Conservation (phyloP, 2,113 vertebrate genomes). For the Tragelaphus strepsiceros region DNA sequence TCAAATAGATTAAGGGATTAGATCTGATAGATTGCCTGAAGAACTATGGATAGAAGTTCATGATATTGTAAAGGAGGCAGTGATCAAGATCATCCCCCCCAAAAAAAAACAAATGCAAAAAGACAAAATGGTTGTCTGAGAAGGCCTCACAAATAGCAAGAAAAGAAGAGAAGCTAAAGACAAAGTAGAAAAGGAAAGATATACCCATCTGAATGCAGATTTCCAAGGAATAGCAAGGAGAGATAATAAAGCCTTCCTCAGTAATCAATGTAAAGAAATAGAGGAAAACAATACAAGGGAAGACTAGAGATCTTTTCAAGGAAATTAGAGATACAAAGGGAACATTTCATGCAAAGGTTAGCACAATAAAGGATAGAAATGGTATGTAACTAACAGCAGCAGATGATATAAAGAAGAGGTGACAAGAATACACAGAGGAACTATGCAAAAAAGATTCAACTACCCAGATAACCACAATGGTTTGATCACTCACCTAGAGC, state of each 20-base stretch:
- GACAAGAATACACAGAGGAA: not conserved
- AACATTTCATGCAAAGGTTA: not conserved
- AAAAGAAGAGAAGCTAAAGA: not conserved
- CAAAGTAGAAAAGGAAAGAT: not conserved
- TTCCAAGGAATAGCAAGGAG: not conserved
- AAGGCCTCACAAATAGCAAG: not conserved
- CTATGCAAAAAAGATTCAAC: not conserved
- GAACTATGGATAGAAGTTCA: not conserved
- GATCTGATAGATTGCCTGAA: not conserved
- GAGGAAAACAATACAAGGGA: not conserved
- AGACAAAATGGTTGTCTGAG: not conserved
- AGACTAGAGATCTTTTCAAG: not conserved
- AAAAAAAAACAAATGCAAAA: not conserved
- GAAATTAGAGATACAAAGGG: not conserved
- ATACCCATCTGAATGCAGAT: not conserved
- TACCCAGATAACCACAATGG: not conserved
- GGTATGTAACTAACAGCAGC: not conserved
- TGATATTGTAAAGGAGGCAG: not conserved
- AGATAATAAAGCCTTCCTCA: not conserved
- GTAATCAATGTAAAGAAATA: not conserved
- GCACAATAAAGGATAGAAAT: not conserved
- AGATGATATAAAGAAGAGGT: not conserved
- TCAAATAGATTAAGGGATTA: not conserved
- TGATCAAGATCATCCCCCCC: not conserved
- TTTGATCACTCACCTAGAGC: not conserved